Evolutionary conservation across 2,888 invertebrate genomes (phyloP).

Genomic region (Allygus modestus): DNA sequence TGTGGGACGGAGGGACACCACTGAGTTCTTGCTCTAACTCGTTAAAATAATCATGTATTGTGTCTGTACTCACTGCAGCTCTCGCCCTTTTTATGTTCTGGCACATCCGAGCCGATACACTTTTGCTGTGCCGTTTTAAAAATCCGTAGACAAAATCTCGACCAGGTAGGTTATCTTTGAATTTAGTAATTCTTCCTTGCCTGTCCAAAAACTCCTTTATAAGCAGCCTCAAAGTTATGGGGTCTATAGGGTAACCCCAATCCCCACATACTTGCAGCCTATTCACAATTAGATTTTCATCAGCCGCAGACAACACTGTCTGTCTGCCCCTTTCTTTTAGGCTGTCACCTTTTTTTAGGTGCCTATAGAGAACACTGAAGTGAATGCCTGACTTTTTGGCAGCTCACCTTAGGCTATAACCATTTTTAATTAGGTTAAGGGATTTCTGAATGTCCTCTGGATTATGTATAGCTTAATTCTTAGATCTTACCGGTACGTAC

Average conservation of each 20-base stretch:
- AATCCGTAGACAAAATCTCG: conserved; percentile 68
- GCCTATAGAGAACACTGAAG: conserved; percentile 51
- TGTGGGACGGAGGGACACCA: conserved; percentile 66
- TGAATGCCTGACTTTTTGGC: conserved; percentile 18
- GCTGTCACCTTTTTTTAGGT: conserved; percentile 43
- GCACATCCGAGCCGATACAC: conserved; percentile 63
- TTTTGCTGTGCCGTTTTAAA: conserved; percentile 63
- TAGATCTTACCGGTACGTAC: conserved; percentile 22
- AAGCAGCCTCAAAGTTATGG: conserved; percentile 15
- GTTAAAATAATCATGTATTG: conserved; percentile 67
- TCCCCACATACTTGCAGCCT: conserved; percentile 25
- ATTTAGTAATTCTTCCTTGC: conserved; percentile 61
- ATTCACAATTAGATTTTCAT: conserved; percentile 30
- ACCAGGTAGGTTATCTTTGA: conserved; percentile 70
- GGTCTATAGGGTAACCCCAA: conserved; percentile 46
- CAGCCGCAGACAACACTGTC: conserved; percentile 11
- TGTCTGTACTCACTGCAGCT: conserved; percentile 64
- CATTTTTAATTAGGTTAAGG: conserved; percentile 31
- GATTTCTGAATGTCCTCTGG: conserved; percentile 42
- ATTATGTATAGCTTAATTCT: conserved; percentile 7
- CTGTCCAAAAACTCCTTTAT: conserved; percentile 53
- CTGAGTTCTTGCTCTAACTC: conserved; percentile 63
- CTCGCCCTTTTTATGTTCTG: conserved; percentile 68
- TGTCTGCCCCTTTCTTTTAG: conserved; percentile 47
- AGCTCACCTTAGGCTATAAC: conserved; percentile 43